Conservation (phyloP, 2,888 invertebrate species). For the Troides aeacus region DNA sequence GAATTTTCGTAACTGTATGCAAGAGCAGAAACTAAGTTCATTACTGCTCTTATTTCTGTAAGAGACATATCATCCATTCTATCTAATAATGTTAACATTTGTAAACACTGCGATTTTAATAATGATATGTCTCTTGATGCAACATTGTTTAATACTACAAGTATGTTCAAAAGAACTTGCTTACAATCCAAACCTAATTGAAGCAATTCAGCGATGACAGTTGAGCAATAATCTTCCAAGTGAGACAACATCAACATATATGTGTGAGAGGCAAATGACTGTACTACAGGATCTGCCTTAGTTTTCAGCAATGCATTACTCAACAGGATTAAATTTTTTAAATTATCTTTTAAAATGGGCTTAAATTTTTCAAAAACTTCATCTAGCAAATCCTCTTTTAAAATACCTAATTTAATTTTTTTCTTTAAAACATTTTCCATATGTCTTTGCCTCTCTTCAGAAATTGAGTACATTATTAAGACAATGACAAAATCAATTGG, state of each 20-base stretch:
- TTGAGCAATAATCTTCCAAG: conserved; percentile 61
- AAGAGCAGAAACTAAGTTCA: conserved; percentile 88
- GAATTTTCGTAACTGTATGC: conserved; percentile 80
- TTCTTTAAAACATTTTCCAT: conserved; percentile 83
- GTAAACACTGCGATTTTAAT: conserved; percentile 80
- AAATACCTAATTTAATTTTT: conserved; percentile 80
- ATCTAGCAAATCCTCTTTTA: conserved; percentile 79
- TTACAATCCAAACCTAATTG: conserved; percentile 64
- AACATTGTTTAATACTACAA: conserved; percentile 64
- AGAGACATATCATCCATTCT: conserved; percentile 87
- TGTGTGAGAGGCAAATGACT: conserved; percentile 80
- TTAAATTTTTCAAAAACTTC: conserved; percentile 78
- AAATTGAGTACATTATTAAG: conserved; percentile 82
- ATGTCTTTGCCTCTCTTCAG: conserved; percentile 80
- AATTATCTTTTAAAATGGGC: conserved; percentile 77
- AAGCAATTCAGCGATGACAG: conserved; percentile 65
- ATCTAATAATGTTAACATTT: conserved; percentile 85
- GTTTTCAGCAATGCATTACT: conserved; percentile 77
- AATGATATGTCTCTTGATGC: conserved; percentile 62
- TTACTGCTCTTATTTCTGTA: conserved; percentile 86
- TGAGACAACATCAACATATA: conserved; percentile 76
- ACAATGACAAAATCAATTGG: conserved; percentile 85
- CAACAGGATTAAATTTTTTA: conserved; percentile 78
- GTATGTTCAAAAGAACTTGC: conserved; percentile 58
- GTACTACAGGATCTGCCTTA: conserved; percentile 70